Conservation (phyloP, 2,888 invertebrate species). For the Deroplatys truncata region DNA sequence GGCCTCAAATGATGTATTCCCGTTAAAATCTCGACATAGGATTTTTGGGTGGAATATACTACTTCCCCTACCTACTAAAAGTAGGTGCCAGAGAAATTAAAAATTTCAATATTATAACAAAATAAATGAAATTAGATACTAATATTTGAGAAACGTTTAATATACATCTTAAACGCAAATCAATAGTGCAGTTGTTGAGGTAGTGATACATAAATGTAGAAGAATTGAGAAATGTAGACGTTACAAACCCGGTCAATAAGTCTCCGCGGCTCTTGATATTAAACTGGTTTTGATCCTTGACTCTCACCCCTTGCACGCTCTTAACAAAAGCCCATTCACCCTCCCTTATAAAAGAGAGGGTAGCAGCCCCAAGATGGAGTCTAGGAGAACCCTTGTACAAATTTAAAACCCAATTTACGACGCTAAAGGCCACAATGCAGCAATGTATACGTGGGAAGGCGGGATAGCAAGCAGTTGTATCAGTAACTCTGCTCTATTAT, state of each 20-base stretch:
- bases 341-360: not conserved
- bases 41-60: too few relatives aligned
- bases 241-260: not conserved
- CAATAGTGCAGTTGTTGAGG: too few relatives aligned
- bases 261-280: not conserved
- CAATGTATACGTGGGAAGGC: not conserved
- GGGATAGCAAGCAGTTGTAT: not conserved
- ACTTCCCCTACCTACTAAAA: too few relatives aligned
- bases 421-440: not conserved
- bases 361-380: not conserved
- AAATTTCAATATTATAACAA: too few relatives aligned
- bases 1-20: too few relatives aligned
- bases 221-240: not conserved
- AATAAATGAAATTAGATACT: too few relatives aligned
- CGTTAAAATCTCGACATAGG: too few relatives aligned
- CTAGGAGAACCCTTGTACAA: slow-evolving; percentile 8
- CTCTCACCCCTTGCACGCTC: not conserved
- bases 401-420: slow-evolving; percentile 22
- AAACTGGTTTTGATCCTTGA: not conserved
- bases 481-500: not conserved
- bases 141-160: too few relatives aligned
- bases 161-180: too few relatives aligned
- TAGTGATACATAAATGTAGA: too few relatives aligned
- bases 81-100: too few relatives aligned
- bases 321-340: not conserved